phyloP scores from a whole-genome alignment of 2,888 invertebrate genomes.

The Ormyrus rosae region DNA sequence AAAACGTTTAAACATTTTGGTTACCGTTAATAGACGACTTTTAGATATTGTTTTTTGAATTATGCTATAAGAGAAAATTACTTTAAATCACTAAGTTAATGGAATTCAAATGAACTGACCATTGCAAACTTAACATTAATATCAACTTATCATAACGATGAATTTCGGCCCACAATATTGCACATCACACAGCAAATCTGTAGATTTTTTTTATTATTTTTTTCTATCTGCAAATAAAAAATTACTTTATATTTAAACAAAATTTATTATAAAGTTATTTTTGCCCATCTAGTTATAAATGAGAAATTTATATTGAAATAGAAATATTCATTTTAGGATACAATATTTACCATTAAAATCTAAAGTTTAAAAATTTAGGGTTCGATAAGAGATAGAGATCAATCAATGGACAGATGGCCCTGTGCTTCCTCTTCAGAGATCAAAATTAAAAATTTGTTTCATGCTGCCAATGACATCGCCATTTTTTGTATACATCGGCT shows the following conservation, averaged over 20 bases:
- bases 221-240: neutral
- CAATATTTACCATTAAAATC: too few species aligned
- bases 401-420: constrained; percentile 16
- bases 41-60: constrained; percentile 12
- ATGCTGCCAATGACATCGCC: constrained; percentile 60
- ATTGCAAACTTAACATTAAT: constrained; percentile 11
- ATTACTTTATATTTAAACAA: constrained; percentile 23
- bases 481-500: constrained; percentile 60
- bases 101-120: neutral
- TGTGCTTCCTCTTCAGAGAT: constrained; percentile 33
- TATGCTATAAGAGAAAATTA: constrained; percentile 10
- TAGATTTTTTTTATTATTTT: constrained; percentile 10
- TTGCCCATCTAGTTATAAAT: neutral
- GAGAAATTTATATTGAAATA: too few species aligned
- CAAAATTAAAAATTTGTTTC: constrained; percentile 52
- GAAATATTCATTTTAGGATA: too few species aligned
- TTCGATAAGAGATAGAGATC: too few species aligned
- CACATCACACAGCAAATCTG: constrained; percentile 12
- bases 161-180: constrained; percentile 16
- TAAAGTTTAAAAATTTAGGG: too few species aligned
- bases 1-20: neutral
- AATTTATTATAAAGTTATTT: neutral
- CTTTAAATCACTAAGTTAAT: constrained; percentile 33
- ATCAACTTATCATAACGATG: constrained; percentile 26
- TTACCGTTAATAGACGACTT: constrained; percentile 2